Evolutionary conservation across 2,113 vertebrate genomes (phyloP).

Genomic region (Cervus canadensis): DNA sequence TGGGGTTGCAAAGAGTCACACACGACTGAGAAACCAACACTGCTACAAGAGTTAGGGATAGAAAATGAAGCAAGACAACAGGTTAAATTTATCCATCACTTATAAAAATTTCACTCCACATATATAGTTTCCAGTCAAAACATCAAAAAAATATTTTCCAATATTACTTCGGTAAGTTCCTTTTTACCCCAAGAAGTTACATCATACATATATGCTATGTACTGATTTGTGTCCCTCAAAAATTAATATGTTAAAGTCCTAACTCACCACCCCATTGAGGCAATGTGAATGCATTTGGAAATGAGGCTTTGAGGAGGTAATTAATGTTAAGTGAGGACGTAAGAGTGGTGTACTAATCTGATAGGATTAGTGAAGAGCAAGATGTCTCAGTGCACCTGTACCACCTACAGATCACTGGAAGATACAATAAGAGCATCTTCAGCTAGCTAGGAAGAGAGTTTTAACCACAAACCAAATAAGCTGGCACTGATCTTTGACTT

Average conservation of each 20-base stretch:
- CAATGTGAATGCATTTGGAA: not conserved
- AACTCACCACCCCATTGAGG: not conserved
- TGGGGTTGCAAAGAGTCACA: not conserved
- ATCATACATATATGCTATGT: not conserved
- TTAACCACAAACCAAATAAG: not conserved
- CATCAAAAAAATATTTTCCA: not conserved
- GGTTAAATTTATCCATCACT: not conserved
- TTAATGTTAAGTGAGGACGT: not conserved
- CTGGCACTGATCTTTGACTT: not conserved
- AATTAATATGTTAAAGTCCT: not conserved
- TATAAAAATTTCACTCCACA: not conserved
- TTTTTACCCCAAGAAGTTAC: not conserved
- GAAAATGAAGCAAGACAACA: not conserved
- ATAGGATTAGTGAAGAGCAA: not conserved
- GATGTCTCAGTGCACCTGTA: not conserved
- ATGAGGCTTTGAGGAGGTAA: not conserved
- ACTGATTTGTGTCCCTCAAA: not conserved
- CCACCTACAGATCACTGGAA: not conserved
- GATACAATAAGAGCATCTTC: not conserved
- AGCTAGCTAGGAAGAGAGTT: not conserved
- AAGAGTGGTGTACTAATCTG: not conserved
- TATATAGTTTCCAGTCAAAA: not conserved
- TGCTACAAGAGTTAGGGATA: not conserved
- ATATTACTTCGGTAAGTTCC: not conserved
- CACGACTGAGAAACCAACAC: not conserved